A percentile compares a stretch with the other conserved stretches of the same genome.
phyloP scores from a whole-genome alignment of 2,888 invertebrate genomes.

The Drosophila robusta region DNA sequence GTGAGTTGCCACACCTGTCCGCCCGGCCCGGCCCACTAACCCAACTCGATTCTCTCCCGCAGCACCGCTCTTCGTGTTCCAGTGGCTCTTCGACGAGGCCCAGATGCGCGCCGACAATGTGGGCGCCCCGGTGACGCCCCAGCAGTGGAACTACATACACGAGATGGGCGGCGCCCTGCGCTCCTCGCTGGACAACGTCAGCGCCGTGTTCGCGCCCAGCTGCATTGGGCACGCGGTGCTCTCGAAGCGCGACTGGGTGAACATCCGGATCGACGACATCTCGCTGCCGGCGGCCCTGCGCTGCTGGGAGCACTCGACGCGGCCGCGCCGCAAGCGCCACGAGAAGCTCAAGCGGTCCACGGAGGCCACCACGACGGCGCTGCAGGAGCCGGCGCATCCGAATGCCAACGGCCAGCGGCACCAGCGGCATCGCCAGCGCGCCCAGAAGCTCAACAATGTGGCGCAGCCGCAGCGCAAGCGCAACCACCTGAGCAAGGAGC shows the following conservation, averaged over 20 bases:
- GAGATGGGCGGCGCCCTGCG: constrained; percentile 94
- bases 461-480: constrained; percentile 56
- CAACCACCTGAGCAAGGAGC: constrained; percentile 74
- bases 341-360: constrained; percentile 81
- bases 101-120: constrained; percentile 97
- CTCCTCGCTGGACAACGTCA: constrained; percentile 92
- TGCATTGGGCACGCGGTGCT: constrained; percentile 96
- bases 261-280: constrained; percentile 93
- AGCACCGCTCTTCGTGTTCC: constrained; percentile 96
- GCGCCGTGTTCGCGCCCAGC: constrained; percentile 96
- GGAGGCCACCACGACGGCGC: constrained; percentile 68
- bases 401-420: constrained; percentile 74
- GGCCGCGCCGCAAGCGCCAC: constrained; percentile 79
- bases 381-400: constrained; percentile 44
- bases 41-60: constrained; percentile 67
- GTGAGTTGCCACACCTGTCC: constrained; percentile 86
- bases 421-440: constrained; percentile 69
- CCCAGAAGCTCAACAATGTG: constrained; percentile 65
- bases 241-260: constrained; percentile 94
- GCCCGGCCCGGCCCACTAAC: constrained; percentile 35
- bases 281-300: constrained; percentile 93
- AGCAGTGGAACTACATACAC: constrained; percentile 97
- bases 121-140: constrained; percentile 93
- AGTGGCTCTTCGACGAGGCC: constrained; percentile 97
- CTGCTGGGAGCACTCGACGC: constrained; percentile 92